Base-by-base conservation (phyloP, 2,113 vertebrate genomes). In the Hoplias malabaricus region DNA sequence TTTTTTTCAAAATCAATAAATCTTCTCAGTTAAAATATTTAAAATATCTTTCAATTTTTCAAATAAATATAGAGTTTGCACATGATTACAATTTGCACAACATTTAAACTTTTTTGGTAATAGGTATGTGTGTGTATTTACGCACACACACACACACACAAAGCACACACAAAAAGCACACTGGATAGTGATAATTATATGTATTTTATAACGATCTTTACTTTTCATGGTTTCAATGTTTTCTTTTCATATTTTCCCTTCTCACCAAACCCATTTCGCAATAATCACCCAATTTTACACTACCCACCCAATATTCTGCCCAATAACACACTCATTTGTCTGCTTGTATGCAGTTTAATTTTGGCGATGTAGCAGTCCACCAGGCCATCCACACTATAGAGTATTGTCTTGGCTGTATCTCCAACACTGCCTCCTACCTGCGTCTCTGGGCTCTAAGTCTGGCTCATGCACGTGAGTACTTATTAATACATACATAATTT, bases 301-400 rank as follows among this genome's bases (percentile, higher is more conserved):
- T 2, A 53, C n/a, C 43, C 11, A 48, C n/a, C 1, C n/a, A 21
- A 1, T 23, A 53, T 5, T 4, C 43, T 23, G 48, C 8, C n/a
- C 6, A 36, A 16, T 14, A 48, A 19, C 48, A 7, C 27, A n/a
- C 2, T 2, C 2, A 16, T 21, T 1, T 36, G 53, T 61, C 80
- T 34, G 78, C 57, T 69, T 85, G 67, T 54, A 36, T 59, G 66
- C 94, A 99, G 98, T 99, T 99, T 69, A 86, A 98, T 83, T 98
- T 99, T 73, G 96, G 92, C 0, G 98, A 99, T 7, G 93, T 96
- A 0, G 93, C 96, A 68, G 95, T 99, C 50, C 91, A 96, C 88
- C 96, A 99, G 90, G 96, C 97, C 70, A 99, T 99, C 90, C 98
- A 99, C 86, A 99, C 98, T 84, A 99, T 99, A 0, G 98, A 99